A percentile compares a stretch with the other conserved stretches of the same genome.
phyloP scores from a whole-genome alignment of 2,888 invertebrate genomes.

The Epistrophe grossulariae region DNA sequence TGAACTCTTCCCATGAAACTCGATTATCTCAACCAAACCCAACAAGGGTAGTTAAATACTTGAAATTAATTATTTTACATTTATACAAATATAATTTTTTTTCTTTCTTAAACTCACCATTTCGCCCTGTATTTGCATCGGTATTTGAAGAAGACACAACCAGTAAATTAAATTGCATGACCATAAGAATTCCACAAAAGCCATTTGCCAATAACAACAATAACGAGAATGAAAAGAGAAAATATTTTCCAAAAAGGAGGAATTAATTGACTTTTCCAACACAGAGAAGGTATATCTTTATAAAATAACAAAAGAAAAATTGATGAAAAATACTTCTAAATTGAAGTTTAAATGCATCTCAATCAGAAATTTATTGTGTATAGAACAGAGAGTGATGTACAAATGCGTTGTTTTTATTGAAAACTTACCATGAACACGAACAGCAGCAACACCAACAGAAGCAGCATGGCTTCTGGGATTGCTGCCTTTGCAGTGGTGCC shows the following conservation, averaged over 20 bases:
- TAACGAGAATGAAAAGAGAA: slow-evolving; percentile 10
- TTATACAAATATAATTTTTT: neutral
- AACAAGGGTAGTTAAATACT: neutral
- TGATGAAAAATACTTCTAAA: slow-evolving; percentile 18
- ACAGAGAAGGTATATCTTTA: neutral
- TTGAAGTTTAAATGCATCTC: slow-evolving; percentile 30
- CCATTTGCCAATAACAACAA: slow-evolving; percentile 21
- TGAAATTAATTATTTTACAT: neutral
- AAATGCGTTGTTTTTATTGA: slow-evolving; percentile 13
- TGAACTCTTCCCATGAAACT: slow-evolving; percentile 44
- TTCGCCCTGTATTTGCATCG: slow-evolving; percentile 80
- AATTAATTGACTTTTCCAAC: slow-evolving; percentile 67
- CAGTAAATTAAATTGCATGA: slow-evolving; percentile 59
- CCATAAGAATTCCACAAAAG: slow-evolving; percentile 61
- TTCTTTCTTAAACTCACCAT: slow-evolving; percentile 79
- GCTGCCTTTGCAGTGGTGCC: slow-evolving; percentile 82
- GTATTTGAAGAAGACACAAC: slow-evolving; percentile 27
- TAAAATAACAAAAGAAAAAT: neutral
- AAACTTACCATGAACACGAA: slow-evolving; percentile 88
- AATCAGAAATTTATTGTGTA: slow-evolving; percentile 20
- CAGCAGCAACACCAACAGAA: slow-evolving; percentile 90
- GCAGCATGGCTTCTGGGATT: slow-evolving; percentile 87
- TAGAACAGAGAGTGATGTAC: neutral
- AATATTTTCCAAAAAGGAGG: slow-evolving; percentile 31
- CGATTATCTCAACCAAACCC: neutral